Conservation (phyloP, 2,113 vertebrate genomes). For the Setophaga petechia region DNA sequence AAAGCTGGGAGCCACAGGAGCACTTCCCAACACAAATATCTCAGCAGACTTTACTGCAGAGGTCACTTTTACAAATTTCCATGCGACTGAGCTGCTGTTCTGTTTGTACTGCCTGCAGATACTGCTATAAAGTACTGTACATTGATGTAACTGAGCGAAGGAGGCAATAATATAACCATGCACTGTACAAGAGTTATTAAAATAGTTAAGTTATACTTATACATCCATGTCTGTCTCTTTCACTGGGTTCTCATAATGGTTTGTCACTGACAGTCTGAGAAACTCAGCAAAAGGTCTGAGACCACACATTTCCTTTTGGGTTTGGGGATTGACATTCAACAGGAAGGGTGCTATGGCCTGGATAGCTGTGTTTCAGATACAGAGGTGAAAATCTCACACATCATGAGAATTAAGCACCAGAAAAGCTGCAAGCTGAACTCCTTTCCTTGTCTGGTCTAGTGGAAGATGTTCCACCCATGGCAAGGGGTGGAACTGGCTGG, state of each 20-base stretch:
- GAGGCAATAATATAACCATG: constrained; percentile 24
- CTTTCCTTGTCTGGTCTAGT: neutral
- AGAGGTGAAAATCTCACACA: neutral
- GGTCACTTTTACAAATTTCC: neutral
- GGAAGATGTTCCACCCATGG: neutral
- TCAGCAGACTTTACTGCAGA: neutral
- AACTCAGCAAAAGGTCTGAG: neutral
- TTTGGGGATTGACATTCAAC: neutral
- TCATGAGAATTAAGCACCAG: neutral
- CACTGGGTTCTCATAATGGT: neutral
- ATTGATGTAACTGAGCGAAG: neutral
- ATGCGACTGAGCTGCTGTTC: neutral
- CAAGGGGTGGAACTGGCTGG: neutral
- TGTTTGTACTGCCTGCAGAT: constrained; percentile 32
- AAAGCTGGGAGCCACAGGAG: neutral
- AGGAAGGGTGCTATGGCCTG: neutral
- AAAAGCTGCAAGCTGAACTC: neutral
- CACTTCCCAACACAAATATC: neutral
- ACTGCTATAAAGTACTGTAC: constrained; percentile 20
- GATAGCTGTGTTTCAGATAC: too few species aligned
- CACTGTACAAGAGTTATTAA: constrained; percentile 63
- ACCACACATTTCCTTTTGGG: neutral
- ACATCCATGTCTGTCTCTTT: neutral
- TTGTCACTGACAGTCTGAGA: neutral
- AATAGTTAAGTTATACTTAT: constrained; percentile 59